Evolutionary conservation across 2,888 invertebrate species (phyloP), one percentile per base, ranked within the genome.

Genomic region (Tachina lurida): DNA sequence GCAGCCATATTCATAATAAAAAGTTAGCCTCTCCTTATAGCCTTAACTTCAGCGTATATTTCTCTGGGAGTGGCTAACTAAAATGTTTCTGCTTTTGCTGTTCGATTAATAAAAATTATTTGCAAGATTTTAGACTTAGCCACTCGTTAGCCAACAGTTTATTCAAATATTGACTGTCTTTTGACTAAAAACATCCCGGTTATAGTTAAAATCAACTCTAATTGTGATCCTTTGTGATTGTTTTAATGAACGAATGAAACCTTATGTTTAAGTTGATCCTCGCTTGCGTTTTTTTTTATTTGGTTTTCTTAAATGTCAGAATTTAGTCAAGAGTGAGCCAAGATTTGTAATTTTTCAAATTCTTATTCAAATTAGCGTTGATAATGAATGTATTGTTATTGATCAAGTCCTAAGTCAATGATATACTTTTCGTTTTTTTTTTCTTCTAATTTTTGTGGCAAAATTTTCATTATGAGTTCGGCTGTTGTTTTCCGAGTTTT

Each of bases 181-280:
- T 81, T 81, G 81, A 81, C 81, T 81, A 81, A 81, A 81, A 75
- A 81, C 81, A 81, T 81, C 81, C 81, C 81, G 81, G 81, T 81
- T 81, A 81, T 81, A 81, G 81, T 81, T 81, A 81, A 81, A 81
- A 81, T 81, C 81, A 81, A 81, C 81, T 81, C 81, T 81, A 81
- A 81, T 81, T 81, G 81, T 75, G 54, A 75, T 75, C 75, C 68
- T 75, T 52, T 75, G 45, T 75, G 81, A 52, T 75, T 54, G 68
- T 81, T 75, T 81, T 75, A 39, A 68, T 81, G 74, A 70, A 68
- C 45, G 19, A 54, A 81, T 81, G 75, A 81, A 75, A 52, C 15
- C 68, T 81, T 17, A 54, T 54, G 65, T 60, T 74, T 17, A 60
- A 52, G 41, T 80, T 56, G 67, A 75, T 81, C 19, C 62, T 79